A percentile compares a stretch with the other conserved stretches of the same genome.
These are phyloP conservation scores for Blastomussa wellsi DNA, from an alignment of 92 coral and sea anemone species.

Conservation along the genomic window DNA sequence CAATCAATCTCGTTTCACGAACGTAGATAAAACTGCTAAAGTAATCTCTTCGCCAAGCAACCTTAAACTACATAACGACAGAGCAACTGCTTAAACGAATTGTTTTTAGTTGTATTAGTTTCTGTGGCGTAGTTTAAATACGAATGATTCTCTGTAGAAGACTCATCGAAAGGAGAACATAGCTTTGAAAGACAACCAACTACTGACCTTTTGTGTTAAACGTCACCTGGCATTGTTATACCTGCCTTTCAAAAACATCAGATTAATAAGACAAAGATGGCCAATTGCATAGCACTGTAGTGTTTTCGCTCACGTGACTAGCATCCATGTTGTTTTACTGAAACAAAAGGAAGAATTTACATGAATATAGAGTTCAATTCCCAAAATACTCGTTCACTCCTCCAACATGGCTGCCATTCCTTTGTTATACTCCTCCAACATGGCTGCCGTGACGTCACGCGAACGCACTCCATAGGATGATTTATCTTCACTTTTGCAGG, in stretches of 20 bases:
- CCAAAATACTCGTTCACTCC: too few species aligned
- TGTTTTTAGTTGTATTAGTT: not conserved
- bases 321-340: too few species aligned
- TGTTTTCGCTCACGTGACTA: too few species aligned
- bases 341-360: too few species aligned
- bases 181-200: not conserved
- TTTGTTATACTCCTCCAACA: too few species aligned
- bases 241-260: not conserved
- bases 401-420: too few species aligned
- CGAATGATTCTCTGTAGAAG: not conserved
- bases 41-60: not conserved
- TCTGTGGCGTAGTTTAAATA: not conserved
- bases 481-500: not conserved
- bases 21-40: not conserved
- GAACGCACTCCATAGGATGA: not conserved
- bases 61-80: not conserved
- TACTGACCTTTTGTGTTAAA: not conserved
- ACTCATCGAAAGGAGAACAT: not conserved
- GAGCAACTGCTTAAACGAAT: not conserved
- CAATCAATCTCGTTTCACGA: not conserved
- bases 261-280: not conserved
- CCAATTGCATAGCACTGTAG: not conserved
- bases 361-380: too few species aligned
- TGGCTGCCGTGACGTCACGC: too few species aligned
- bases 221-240: constrained; percentile 3